Evolutionary conservation across 2,797 vertebrate genomes (phyloP).

Genomic region (Balearica regulorum): DNA sequence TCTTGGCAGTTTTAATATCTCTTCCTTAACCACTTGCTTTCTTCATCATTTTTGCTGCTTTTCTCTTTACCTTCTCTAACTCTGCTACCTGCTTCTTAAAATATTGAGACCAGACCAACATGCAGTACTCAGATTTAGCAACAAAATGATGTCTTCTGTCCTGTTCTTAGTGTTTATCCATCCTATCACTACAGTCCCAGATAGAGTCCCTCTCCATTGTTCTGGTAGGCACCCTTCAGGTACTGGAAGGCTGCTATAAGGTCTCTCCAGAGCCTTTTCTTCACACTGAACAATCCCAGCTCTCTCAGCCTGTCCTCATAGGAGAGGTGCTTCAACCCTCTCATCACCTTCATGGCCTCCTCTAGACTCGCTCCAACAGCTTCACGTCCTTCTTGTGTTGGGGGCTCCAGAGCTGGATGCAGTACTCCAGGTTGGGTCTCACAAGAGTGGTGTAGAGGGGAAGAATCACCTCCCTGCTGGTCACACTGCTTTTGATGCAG

Average conservation of each 20-base stretch:
- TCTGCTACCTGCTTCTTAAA: background rate
- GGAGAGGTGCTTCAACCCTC: background rate
- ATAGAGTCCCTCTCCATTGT: background rate
- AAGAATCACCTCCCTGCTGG: background rate
- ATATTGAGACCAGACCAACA: background rate
- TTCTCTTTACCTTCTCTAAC: background rate
- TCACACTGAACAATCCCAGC: too few species aligned
- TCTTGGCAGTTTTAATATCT: background rate
- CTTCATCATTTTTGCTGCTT: background rate
- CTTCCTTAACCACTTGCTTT: background rate
- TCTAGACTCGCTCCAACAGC: background rate
- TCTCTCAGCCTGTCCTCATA: too few species aligned
- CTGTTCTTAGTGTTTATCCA: background rate
- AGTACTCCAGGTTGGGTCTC: background rate
- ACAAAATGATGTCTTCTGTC: background rate
- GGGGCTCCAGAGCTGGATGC: background rate
- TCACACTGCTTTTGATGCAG: background rate
- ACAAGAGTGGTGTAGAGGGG: background rate
- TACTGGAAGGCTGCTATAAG: too few species aligned
- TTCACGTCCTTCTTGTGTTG: background rate
- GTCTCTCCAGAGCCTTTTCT: too few species aligned
- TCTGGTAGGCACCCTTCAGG: too few species aligned
- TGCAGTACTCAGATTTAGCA: background rate
- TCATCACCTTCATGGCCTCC: background rate
- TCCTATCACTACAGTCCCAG: background rate